Evolutionary conservation across 1,140 invertebrate genomes (phyloP).

Genomic region (Cryptotermes secundus): DNA sequence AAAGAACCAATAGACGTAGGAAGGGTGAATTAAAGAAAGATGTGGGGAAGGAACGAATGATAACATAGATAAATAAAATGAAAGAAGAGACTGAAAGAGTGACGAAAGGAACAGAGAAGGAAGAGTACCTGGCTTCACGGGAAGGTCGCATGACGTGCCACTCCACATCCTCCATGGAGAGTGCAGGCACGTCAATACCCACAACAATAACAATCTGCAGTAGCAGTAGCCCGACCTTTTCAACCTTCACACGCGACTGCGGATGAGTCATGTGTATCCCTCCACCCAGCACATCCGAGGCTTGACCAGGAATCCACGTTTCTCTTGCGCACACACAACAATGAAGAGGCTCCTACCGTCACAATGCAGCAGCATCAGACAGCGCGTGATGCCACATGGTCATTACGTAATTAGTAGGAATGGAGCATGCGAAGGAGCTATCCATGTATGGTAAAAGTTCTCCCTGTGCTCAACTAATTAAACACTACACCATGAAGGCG

Average conservation of each 20-base stretch:
- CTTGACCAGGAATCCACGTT: background rate
- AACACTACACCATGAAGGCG: no score
- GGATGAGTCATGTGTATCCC: background rate
- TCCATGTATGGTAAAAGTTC: no score
- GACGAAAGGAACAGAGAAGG: no score
- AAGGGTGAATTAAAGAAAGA: no score
- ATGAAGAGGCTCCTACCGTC: background rate
- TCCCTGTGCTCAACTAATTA: no score
- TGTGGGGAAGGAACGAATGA: no score
- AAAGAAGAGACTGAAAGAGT: no score
- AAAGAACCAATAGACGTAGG: no score
- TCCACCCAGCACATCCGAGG: background rate
- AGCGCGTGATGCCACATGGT: background rate
- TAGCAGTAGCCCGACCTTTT: background rate
- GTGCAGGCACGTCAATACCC: background rate
- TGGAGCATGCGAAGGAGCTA: no score
- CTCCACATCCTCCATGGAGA: background rate
- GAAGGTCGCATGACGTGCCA: background rate
- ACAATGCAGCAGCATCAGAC: background rate
- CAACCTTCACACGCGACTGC: conserved; percentile 16
- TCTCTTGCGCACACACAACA: background rate
- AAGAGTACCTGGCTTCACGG: background rate
- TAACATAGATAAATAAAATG: no score
- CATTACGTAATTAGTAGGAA: background rate
- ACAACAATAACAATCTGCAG: background rate